Evolutionary conservation across 2,888 invertebrate genomes (phyloP).

Genomic region (Clusia tigrina): DNA sequence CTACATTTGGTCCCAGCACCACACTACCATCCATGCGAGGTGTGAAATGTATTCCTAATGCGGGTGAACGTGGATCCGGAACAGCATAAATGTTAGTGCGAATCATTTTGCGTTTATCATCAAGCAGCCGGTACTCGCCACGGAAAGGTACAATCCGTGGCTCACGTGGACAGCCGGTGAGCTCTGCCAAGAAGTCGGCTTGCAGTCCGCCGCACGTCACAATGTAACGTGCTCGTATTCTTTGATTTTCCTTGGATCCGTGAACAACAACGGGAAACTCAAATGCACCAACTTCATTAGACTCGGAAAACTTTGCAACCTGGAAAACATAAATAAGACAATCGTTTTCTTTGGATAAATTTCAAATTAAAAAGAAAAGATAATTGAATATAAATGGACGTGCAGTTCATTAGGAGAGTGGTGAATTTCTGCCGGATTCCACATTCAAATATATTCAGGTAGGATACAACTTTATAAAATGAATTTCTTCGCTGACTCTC

Average conservation of each 20-base stretch:
- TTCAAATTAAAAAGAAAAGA: too few species aligned
- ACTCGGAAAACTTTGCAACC: slow-evolving; percentile 75
- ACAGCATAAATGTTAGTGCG: slow-evolving; percentile 98
- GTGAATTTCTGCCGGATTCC: too few species aligned
- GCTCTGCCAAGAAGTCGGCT: slow-evolving; percentile 87
- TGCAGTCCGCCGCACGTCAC: slow-evolving; percentile 95
- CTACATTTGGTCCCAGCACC: slow-evolving; percentile 98
- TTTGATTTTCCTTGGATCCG: slow-evolving; percentile 64
- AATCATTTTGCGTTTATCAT: slow-evolving; percentile 79
- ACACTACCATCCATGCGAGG: slow-evolving; percentile 95
- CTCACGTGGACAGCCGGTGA: slow-evolving; percentile 82
- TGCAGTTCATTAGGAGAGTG: too few species aligned
- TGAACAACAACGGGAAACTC: slow-evolving; percentile 72
- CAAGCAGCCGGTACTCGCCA: slow-evolving; percentile 92
- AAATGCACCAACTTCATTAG: slow-evolving; percentile 66
- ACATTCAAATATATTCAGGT: too few species aligned
- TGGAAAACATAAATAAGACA: slow-evolving; percentile 12
- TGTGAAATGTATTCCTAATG: slow-evolving; percentile 97
- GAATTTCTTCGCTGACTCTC: too few species aligned
- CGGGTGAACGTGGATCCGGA: slow-evolving; percentile 95
- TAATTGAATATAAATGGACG: too few species aligned
- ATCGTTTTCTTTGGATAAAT: background rate
- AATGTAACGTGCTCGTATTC: slow-evolving; percentile 77
- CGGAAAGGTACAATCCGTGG: slow-evolving; percentile 92
- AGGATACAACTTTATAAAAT: too few species aligned